Base-by-base conservation (phyloP, 2,797 vertebrate genomes). In the Parotocinclus haroldoi region DNA sequence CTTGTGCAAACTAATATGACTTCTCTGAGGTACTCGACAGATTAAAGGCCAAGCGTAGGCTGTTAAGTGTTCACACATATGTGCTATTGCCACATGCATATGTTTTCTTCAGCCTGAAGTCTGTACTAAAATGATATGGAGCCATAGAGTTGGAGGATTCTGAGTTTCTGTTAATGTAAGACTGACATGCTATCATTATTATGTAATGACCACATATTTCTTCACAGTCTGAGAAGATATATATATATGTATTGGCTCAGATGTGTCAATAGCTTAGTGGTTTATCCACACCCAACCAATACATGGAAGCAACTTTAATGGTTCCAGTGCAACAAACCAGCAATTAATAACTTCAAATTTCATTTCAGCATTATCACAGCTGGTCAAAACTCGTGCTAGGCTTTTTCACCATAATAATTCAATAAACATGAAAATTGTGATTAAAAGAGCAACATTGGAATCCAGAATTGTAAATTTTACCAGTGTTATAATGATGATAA, bases 171-270 rank as follows among this genome's bases (percentile, higher is more conserved):
- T 69, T 58, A 71, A 69, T 74, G 68, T 69, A 81, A 78, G 5
- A 78, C 76, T 62, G 69, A 77, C 82, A 79, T 81, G 71, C 76
- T 84, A 80, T 69, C 79, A 77, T 79, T 80, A 74, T 82, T 81
- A 85, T 82, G 85, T 69, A 79, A 79, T 85, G 78, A 85, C 77
- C 82, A 82, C 85, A 83, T 79, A 75, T 69, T 53, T 36, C 42
- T 72, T 59, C 39, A 45, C 64, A 14, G 75, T 74, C 75, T 56
- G 79, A 79, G 82, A n/a, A n/a, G 80, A 79, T 71, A 71, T 73
- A 69, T 78, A 71, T 50, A 76, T 14, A 27, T n/a, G 66, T 76
- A 81, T 83, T 76, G 78, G 79, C n/a, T 39, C 59, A 76, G 79
- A 78, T 75, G 44, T 59, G 69, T 76, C 10, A 13, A 39, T 11